Conservation (phyloP, 2,797 vertebrate genomes). For the Otus scops region DNA sequence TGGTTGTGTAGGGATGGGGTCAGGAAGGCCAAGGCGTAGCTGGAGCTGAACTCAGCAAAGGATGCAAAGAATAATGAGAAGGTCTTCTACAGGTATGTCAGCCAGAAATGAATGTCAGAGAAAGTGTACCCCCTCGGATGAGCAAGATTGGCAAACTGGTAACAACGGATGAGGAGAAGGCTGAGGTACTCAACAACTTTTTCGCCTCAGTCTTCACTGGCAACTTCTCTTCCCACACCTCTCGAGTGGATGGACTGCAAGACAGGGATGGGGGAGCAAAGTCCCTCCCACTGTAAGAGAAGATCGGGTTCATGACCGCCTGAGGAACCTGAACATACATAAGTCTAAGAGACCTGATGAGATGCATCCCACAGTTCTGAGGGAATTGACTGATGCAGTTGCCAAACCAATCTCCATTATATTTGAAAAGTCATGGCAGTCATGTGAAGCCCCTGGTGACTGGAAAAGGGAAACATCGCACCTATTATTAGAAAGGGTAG, state of each 20-base stretch:
- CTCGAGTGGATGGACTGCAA: background rate
- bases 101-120: background rate
- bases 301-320: background rate
- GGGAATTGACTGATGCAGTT: background rate
- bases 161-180: background rate
- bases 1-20: background rate
- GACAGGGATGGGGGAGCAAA: background rate
- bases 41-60: background rate
- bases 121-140: too few species aligned
- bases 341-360: background rate
- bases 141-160: background rate
- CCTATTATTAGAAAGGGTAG: background rate
- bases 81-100: background rate
- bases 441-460: background rate
- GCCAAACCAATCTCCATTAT: background rate
- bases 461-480: background rate
- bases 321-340: background rate
- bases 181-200: background rate
- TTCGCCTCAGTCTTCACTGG: background rate
- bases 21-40: background rate
- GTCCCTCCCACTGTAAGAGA: background rate
- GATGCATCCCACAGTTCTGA: background rate
- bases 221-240: background rate
- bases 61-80: background rate
- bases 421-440: background rate